phyloP scores from a whole-genome alignment of 2,113 vertebrate species.

The Pituophis catenifer region DNA sequence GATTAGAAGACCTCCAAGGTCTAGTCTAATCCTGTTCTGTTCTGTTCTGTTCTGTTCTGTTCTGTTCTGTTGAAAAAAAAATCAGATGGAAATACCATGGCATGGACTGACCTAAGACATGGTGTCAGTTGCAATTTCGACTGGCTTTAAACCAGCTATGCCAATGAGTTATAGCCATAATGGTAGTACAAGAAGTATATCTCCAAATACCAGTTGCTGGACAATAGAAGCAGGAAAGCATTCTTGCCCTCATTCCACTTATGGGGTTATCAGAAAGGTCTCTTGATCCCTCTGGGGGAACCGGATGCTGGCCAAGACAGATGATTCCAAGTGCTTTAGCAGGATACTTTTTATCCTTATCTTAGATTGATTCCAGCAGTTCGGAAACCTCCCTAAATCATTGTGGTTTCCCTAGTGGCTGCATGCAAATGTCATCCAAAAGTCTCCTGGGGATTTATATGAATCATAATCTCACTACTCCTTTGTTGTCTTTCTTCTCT shows the following conservation, averaged over 20 bases:
- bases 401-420: background rate
- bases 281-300: background rate
- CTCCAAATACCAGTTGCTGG: background rate
- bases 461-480: background rate
- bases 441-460: background rate
- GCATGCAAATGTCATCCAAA: background rate
- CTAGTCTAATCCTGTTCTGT: no score
- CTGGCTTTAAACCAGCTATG: background rate
- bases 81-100: background rate
- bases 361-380: background rate
- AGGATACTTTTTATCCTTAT: background rate
- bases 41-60: no score
- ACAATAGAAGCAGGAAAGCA: background rate
- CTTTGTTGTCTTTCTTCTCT: background rate
- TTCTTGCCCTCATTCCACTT: background rate
- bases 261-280: background rate
- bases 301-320: background rate
- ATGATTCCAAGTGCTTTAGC: background rate
- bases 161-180: background rate
- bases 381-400: background rate
- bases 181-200: background rate
- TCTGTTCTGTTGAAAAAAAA: background rate
- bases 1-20: no score
- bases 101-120: background rate
- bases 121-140: background rate